Evolutionary conservation across 2,797 vertebrate genomes (phyloP).

Genomic region (Eupleurogrammus muticus): DNA sequence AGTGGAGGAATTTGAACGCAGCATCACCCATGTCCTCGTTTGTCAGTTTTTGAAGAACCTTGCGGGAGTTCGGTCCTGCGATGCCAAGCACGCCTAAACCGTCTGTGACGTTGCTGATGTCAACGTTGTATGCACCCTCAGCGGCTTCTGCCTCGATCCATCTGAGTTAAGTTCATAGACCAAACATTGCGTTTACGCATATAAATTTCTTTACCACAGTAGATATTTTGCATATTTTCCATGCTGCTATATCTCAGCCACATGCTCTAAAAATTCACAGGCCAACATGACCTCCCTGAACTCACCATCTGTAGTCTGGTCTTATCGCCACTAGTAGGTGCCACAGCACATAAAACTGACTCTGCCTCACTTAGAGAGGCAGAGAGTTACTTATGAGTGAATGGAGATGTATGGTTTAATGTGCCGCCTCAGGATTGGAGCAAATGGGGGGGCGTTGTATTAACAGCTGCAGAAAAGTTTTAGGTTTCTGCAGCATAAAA

Average conservation of each 20-base stretch:
- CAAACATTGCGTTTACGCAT: not conserved
- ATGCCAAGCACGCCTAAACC: slow-evolving; percentile 92
- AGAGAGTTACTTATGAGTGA: not conserved
- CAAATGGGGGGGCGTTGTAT: slow-evolving; percentile 48
- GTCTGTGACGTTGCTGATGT: slow-evolving; percentile 91
- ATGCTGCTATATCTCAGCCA: slow-evolving; percentile 4
- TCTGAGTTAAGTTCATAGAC: slow-evolving; percentile 71
- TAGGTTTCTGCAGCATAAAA: slow-evolving; percentile 45
- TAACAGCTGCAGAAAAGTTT: slow-evolving; percentile 62
- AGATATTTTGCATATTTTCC: not conserved
- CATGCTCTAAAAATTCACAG: not conserved
- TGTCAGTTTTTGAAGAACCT: slow-evolving; percentile 95
- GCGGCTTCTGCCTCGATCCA: slow-evolving; percentile 91
- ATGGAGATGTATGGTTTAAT: slow-evolving; percentile 16
- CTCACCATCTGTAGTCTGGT: not conserved
- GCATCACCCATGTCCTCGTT: slow-evolving; percentile 88
- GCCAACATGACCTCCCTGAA: not conserved
- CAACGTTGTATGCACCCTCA: slow-evolving; percentile 85
- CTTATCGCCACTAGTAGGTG: slow-evolving; percentile 48
- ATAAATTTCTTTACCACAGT: not conserved
- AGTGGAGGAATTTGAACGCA: slow-evolving; percentile 93
- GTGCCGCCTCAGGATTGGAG: slow-evolving; percentile 55
- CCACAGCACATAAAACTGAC: not conserved
- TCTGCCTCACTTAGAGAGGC: not conserved
- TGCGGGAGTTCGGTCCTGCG: slow-evolving; percentile 90